Base-by-base conservation (phyloP, 2,797 vertebrate genomes). In the Malurus splendens region DNA sequence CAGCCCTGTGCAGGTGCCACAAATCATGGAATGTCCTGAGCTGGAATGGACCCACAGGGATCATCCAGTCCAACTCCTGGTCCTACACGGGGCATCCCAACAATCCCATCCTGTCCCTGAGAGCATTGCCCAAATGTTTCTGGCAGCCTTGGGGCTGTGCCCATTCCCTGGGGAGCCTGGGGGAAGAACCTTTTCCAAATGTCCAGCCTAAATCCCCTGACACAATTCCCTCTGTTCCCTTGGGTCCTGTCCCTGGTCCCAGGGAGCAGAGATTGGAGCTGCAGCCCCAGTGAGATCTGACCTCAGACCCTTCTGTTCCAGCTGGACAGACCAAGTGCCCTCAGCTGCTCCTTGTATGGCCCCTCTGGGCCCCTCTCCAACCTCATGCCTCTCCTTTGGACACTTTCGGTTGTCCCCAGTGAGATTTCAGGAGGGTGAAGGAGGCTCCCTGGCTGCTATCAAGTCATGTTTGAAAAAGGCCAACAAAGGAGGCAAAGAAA, bases 61-160 rank as follows among this genome's bases (percentile, higher is more conserved):
- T 10, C 62, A 27, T 13, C n/a, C 20, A 11, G 3, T 33, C 4
- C 56, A 33, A 5, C 56, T 15, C 44, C 56, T 56, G 44, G 0
- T 44, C 38, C 18, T 33, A 0, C 50, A 18, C 38, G 56, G 51
- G 32, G 2, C 32, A 51, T 0, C 44, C 38, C 50, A 39, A 10
- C 28, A 50, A 19, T 39, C 14, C 17, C 32, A 32, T 32, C 32
- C 38, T 3, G 5, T 30, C 0, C 32, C 32, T 56, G 7, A 11
- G 38, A 33, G 62, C 0, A 0, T 0, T 68, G 44, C 27, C 20
- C 38, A 45, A 75, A 0, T 0, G 0, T 3, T 23, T 62, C 77
- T 75, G 62, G 12, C 24, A 87, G 50, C 32, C 20, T 2, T 22
- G 17, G 38, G 3, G 24, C 14, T 0, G 0, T 1, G 36, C 2